These are phyloP conservation scores for Eulimnadia texana DNA, from an alignment of 1,140 invertebrate genomes.

Conservation along the genomic window DNA sequence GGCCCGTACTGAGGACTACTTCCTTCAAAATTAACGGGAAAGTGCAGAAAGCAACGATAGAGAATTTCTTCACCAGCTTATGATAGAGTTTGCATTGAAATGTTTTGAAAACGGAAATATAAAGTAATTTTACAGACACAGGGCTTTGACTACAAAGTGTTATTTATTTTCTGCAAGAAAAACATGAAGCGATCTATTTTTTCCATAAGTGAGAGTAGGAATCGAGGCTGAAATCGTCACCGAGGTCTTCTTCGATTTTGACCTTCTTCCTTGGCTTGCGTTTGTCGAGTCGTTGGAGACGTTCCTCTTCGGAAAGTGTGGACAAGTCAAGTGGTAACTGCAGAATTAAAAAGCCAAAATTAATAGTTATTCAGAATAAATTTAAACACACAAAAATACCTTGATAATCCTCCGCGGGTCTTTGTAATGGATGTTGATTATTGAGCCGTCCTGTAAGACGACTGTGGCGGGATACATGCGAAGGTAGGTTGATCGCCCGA, in stretches of 20 bases:
- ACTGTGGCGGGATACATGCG: conserved; percentile 57
- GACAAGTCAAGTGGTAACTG: conserved; percentile 62
- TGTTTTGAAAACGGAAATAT: too few species aligned
- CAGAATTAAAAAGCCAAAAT: conserved; percentile 24
- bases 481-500: conserved; percentile 49
- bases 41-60: neutral
- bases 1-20: neutral
- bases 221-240: conserved; percentile 45
- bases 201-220: conserved; percentile 15
- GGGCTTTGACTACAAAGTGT: too few species aligned
- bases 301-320: conserved; percentile 49
- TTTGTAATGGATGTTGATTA: conserved; percentile 59
- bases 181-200: too few species aligned
- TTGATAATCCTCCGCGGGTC: conserved; percentile 71
- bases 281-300: conserved; percentile 42
- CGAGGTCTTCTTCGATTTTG: conserved; percentile 52
- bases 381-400: conserved; percentile 34
- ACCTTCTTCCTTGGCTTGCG: conserved; percentile 60
- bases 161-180: too few species aligned
- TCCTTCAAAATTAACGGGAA: neutral
- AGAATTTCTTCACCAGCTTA: neutral
- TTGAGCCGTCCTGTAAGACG: conserved; percentile 67
- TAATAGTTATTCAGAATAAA: neutral
- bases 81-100: too few species aligned
- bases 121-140: too few species aligned